These are phyloP conservation scores for Conistra vaccinii DNA, from an alignment of 2,888 invertebrate genomes.

Conservation along the genomic window DNA sequence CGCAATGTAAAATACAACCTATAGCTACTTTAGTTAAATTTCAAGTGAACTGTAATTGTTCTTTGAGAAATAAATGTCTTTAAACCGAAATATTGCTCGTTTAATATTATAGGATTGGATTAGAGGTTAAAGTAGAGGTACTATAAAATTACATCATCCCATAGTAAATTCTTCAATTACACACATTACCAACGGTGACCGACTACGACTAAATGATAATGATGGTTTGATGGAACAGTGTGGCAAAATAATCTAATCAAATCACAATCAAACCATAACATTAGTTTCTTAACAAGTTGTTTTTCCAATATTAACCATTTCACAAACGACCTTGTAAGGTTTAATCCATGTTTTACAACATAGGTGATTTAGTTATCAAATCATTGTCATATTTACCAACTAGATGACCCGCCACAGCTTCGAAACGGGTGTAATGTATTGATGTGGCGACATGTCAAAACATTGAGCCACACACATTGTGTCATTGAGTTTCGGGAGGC, in stretches of 20 bases:
- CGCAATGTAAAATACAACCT: no score
- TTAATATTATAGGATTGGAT: no score
- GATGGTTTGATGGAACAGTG: neutral
- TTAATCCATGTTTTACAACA: neutral
- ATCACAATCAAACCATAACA: slow-evolving; percentile 17
- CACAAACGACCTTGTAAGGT: slow-evolving; percentile 14
- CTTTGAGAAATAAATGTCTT: no score
- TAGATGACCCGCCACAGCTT: neutral
- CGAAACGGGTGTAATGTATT: neutral
- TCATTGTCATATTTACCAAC: neutral
- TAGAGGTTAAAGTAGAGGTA: neutral
- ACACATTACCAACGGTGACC: neutral
- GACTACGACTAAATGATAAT: neutral
- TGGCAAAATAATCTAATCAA: slow-evolving; percentile 8
- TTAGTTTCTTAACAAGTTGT: neutral
- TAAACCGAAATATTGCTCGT: no score
- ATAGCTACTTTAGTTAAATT: no score
- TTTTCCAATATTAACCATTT: neutral
- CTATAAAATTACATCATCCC: neutral
- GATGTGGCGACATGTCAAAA: no score
- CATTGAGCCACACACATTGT: no score
- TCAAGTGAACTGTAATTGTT: no score
- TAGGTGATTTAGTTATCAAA: neutral
- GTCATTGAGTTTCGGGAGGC: no score
- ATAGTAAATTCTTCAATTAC: slow-evolving; percentile 13